A percentile compares a stretch with the other conserved stretches of the same genome.
Evolutionary conservation across 2,797 vertebrate species (phyloP).

Genomic region (Euphonia xanthogaster): DNA sequence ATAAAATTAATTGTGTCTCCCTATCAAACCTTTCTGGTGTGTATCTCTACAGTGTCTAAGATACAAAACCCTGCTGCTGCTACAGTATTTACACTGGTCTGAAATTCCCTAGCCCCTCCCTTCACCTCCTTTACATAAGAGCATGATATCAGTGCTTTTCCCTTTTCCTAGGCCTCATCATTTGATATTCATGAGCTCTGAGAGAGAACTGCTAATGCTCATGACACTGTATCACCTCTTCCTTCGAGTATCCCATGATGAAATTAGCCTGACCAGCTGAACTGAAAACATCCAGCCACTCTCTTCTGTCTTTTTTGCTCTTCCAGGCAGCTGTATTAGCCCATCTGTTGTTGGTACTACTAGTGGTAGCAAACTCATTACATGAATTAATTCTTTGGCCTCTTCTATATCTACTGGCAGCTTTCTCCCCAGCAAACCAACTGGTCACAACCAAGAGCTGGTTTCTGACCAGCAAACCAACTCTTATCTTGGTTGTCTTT

Average conservation of each 20-base stretch:
- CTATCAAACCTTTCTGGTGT: background rate
- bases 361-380: background rate
- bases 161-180: background rate
- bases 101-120: background rate
- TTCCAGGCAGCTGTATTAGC: background rate
- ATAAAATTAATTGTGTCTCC: background rate
- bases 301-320: background rate
- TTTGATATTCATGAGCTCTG: background rate
- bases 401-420: background rate
- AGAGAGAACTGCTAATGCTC: background rate
- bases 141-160: background rate
- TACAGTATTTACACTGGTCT: background rate
- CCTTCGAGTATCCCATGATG: background rate
- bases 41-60: background rate
- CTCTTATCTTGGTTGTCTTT: background rate
- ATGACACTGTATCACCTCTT: background rate
- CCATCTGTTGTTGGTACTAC: background rate
- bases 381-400: background rate
- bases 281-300: background rate
- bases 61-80: background rate
- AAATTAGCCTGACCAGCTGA: background rate
- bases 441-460: too few relatives aligned
- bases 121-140: background rate
- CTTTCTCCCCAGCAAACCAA: background rate
- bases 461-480: background rate